Base-by-base conservation (phyloP, 2,797 vertebrate genomes). In the Gorsachius magnificus region DNA sequence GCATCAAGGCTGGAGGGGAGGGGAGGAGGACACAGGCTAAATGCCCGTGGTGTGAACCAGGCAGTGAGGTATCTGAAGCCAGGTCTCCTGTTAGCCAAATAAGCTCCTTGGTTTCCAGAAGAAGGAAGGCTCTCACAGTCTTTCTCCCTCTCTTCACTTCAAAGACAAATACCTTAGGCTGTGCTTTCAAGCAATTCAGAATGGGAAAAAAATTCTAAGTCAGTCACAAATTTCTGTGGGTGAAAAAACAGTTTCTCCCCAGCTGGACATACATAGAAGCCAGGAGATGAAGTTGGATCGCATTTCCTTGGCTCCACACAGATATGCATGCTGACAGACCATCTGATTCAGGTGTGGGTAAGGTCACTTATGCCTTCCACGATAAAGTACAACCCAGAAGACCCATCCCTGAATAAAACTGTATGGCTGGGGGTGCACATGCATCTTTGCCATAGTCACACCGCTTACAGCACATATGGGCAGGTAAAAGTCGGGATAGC, bases 111-210 rank as follows among this genome's bases (percentile, higher is more conserved):
- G 22, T 74, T 77, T 77, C 56, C 63, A 70, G 69, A 79, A 74
- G 64, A 78, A 56, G 33, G 35, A 83, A 83, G 31, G 36, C 15
- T 91, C 19, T 76, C 36, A 25, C 10, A 65, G 45, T 50, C 35
- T 50, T 81, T 60, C 51, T 93, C 63, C 24, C 6, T 65, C 18
- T 72, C 31, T 80, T 57, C 10, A 16, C 22, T 64, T 85, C 14
- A 85, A 65, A 92, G 10, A 56, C 87, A 94, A 94, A 77, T 57
- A 54, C 41, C 61, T 78, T 21, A 50, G 61, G 68, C 6, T 83
- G 31, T 89, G 29, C 61, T 89, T 92, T 71, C 3, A 2, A 93
- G 57, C 8, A 80, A 70, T 87, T 90, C 38, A 77, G 41, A 66
- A 74, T 10, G 18, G 75, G 25, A 9, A 48, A 80, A 82, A 86